Percentiles rank a stretch among this genome's conserved stretches.
Conservation (phyloP, 1,140 invertebrate genomes). For the Druon quercuslanigerum region DNA sequence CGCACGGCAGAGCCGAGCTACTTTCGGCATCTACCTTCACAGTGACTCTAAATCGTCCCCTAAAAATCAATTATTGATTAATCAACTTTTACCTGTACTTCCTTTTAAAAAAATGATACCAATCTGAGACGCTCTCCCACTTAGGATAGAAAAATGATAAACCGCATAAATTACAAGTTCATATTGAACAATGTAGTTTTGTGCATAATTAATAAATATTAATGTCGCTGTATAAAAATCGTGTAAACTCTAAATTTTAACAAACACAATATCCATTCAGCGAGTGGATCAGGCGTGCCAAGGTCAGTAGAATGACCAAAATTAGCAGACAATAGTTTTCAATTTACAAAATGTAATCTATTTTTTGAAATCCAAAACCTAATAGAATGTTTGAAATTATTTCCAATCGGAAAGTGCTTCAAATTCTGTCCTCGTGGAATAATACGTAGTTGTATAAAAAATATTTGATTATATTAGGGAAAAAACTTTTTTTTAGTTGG, state of each 20-base stretch:
- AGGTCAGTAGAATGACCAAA: background rate
- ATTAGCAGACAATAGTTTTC: slow-evolving; percentile 13
- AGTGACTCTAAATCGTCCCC: too few species aligned
- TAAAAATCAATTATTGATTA: too few species aligned
- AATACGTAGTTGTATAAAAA: background rate
- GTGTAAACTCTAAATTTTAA: background rate
- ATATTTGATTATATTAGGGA: background rate
- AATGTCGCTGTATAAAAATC: background rate
- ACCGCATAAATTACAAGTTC: slow-evolving; percentile 33
- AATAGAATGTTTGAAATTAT: background rate
- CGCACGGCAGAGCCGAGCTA: too few species aligned
- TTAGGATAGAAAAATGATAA: slow-evolving; percentile 38
- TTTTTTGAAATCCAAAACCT: background rate
- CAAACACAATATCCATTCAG: background rate
- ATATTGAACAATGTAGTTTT: slow-evolving; percentile 26
- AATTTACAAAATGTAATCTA: slow-evolving; percentile 15
- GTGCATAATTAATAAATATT: slow-evolving; percentile 11
- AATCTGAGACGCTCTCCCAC: background rate
- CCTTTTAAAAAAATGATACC: background rate
- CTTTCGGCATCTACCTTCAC: too few species aligned
- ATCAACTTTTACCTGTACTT: background rate
- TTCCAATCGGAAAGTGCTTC: background rate
- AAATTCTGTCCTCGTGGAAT: background rate
- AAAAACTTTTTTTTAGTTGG: slow-evolving; percentile 1
- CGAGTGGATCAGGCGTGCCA: slow-evolving; percentile 16